A percentile compares a stretch with the other conserved stretches of the same genome.
These are phyloP conservation scores for Spongilla lacustris DNA, from an alignment of 37 sponge, comb jelly and placozoan genomes.

Conservation along the genomic window DNA sequence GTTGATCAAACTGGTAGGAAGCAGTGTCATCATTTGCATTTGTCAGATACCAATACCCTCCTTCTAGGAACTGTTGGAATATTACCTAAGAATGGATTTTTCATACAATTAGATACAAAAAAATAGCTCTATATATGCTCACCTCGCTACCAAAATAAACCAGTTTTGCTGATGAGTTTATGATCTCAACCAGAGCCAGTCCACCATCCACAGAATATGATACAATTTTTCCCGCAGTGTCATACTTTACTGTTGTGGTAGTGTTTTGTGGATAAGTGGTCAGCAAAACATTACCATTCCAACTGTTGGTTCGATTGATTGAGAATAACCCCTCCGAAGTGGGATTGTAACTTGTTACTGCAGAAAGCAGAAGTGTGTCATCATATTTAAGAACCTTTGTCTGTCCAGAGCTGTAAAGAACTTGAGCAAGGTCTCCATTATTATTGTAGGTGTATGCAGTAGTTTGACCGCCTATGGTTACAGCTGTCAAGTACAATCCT, in stretches of 20 bases:
- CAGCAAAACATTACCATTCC: constrained; percentile 31
- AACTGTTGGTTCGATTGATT: neutral
- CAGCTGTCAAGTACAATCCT: neutral
- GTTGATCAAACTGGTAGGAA: neutral
- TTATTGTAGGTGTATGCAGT: constrained; percentile 16
- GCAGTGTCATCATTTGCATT: neutral
- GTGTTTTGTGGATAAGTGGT: neutral
- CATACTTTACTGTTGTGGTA: neutral
- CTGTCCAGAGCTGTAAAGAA: constrained; percentile 1
- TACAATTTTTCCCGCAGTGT: neutral
- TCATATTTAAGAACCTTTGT: neutral
- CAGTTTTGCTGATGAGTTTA: no score
- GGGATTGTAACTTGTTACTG: neutral
- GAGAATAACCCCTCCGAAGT: neutral
- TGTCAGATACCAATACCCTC: neutral
- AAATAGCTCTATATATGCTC: no score
- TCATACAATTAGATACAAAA: no score
- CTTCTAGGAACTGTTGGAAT: no score
- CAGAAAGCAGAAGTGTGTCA: neutral
- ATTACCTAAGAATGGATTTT: no score
- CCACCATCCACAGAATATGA: neutral
- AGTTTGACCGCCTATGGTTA: neutral
- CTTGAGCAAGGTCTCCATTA: constrained; percentile 4
- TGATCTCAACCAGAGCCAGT: no score
- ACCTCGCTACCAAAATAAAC: no score